These are phyloP conservation scores for Scarus forsteni DNA, from an alignment of 2,797 vertebrate genomes.

Conservation along the genomic window DNA sequence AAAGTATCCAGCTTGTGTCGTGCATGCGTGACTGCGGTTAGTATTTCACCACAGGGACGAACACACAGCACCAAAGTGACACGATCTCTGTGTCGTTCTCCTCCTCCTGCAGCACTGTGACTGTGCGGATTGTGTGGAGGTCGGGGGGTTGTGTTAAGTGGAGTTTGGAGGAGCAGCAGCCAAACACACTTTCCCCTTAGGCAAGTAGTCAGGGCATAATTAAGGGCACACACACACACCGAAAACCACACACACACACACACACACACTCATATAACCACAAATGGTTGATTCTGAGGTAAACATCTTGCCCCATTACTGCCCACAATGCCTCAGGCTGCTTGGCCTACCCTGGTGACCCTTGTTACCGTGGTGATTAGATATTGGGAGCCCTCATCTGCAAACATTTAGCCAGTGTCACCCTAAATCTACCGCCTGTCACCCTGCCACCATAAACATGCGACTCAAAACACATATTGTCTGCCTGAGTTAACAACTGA, in stretches of 20 bases:
- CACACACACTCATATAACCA: constrained; percentile 35
- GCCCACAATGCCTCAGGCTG: constrained; percentile 67
- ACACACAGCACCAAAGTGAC: constrained; percentile 43
- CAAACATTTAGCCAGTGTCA: constrained; percentile 89
- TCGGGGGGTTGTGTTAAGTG: constrained; percentile 85
- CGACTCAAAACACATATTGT: constrained; percentile 4
- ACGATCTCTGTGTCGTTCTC: constrained; percentile 40
- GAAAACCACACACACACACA: constrained; percentile 20
- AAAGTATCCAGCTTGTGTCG: constrained; percentile 27
- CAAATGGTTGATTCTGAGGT: constrained; percentile 70
- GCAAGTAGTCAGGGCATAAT: constrained; percentile 81
- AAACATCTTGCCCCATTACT: constrained; percentile 82
- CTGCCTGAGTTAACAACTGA: constrained; percentile 6
- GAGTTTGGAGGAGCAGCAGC: constrained; percentile 56
- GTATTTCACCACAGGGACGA: constrained; percentile 21
- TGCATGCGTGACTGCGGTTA: constrained; percentile 31
- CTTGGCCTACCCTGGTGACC: constrained; percentile 74
- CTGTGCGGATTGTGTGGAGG: constrained; percentile 77
- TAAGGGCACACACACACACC: constrained; percentile 60
- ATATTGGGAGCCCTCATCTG: constrained; percentile 86
- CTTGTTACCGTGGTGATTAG: constrained; percentile 84
- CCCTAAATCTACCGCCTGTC: constrained; percentile 72
- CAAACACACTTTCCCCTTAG: constrained; percentile 80
- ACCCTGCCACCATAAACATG: constrained; percentile 48
- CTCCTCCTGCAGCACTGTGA: constrained; percentile 34